Evolutionary conservation across 1,140 invertebrate species (phyloP), one percentile per base, ranked within the genome.

Genomic region (Drosophila lowei): DNA sequence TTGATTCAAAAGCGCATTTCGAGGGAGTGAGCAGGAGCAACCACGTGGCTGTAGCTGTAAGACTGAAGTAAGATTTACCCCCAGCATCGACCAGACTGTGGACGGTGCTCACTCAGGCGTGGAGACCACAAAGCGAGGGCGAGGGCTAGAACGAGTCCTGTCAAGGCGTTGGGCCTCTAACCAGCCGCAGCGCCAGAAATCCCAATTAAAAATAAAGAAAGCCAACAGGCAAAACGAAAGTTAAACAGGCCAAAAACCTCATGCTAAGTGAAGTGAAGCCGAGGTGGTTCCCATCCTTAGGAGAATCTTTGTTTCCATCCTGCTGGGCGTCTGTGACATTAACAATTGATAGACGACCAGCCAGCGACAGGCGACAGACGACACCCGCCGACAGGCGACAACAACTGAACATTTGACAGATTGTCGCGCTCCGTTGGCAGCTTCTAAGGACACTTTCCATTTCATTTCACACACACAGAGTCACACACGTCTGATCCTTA

Each of bases 121-220:
- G 64, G 63, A 84, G 72, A 67, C 79, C 72, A 72, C 68, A 64
- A 47, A 47, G 56, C 59, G 59, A 53, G 59, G 68, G 72, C 72
- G 72, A 42, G 16, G 18, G 57, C 34, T 43, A 70, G 23, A 18
- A n/a, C 44, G 62, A 49, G 50, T 70, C 66, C 66, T 70, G 63
- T 50, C 65, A 78, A 83, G 74, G 79, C 79, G 79, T 83, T 75
- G 62, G 66, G 62, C 58, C 61, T 71, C 72, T 61, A 58, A 50
- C 47, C 62, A 72, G 21, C 43, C 58, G 23, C 54, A 61, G 16
- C 57, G 49, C 25, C 63, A 72, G 57, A 72, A 88, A 88, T 86
- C 83, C 83, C 83, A 86, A 86, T 86, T 86, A 86, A 86, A 83
- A 86, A 86, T 86, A 78, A 72, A 86, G 66, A 88, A 88, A 79